Conservation (phyloP, 2,113 vertebrate species). For the Prunella himalayana region DNA sequence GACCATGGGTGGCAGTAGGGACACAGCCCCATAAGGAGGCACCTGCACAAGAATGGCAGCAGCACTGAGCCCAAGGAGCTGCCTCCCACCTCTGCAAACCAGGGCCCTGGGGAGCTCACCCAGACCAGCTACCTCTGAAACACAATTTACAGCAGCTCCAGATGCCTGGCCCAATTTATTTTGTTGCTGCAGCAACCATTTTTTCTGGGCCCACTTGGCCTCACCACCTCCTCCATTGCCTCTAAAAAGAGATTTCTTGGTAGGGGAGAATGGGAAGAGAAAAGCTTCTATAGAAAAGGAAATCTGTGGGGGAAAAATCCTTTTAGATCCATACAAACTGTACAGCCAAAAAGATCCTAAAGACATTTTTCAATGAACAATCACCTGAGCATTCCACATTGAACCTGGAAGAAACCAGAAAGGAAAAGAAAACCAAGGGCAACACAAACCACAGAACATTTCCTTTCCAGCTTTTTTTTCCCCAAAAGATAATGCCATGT, state of each 20-base stretch:
- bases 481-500: neutral
- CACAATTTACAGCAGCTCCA: neutral
- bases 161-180: neutral
- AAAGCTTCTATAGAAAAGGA: neutral
- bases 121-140: neutral
- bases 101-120: neutral
- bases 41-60: neutral
- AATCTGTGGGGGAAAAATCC: neutral
- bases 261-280: neutral
- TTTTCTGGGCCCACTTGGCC: neutral
- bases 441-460: neutral
- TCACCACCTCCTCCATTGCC: neutral
- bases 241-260: neutral
- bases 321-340: neutral
- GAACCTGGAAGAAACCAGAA: neutral
- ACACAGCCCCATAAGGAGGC: neutral
- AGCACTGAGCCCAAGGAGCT: neutral
- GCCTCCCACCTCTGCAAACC: neutral
- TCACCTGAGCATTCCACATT: neutral
- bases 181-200: neutral
- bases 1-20: accelerated
- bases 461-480: neutral
- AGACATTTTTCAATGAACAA: neutral
- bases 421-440: neutral
- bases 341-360: neutral